phyloP scores from a whole-genome alignment of 2,888 invertebrate species.

The Noctua comes region DNA sequence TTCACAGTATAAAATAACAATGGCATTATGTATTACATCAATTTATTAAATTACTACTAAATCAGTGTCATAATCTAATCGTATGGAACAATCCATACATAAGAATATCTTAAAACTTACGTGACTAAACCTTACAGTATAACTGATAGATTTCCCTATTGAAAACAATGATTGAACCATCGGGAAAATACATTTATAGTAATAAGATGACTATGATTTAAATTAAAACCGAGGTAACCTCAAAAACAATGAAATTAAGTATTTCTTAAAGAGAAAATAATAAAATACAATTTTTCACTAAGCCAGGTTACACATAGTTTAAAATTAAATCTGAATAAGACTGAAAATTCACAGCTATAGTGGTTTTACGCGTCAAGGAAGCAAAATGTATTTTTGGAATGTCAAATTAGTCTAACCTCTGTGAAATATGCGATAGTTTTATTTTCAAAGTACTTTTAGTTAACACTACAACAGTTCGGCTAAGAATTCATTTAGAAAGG shows the following conservation, averaged over 20 bases:
- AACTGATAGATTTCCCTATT: slow-evolving; percentile 65
- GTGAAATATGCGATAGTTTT: slow-evolving; percentile 22
- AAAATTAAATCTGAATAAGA: slow-evolving; percentile 34
- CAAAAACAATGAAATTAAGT: slow-evolving; percentile 29
- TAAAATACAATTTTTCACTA: slow-evolving; percentile 22
- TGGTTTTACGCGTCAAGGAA: slow-evolving; percentile 16
- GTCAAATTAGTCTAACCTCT: slow-evolving; percentile 57
- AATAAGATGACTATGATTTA: slow-evolving; percentile 53
- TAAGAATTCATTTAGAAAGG: slow-evolving; percentile 25
- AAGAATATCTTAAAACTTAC: slow-evolving; percentile 75
- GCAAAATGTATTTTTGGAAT: slow-evolving; percentile 59
- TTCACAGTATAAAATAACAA: slow-evolving; percentile 49
- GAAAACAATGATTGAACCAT: slow-evolving; percentile 62
- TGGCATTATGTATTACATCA: slow-evolving; percentile 71
- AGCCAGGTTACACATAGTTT: slow-evolving; percentile 23
- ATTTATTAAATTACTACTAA: slow-evolving; percentile 80
- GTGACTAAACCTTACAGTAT: slow-evolving; percentile 73
- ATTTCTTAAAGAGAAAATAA: slow-evolving; percentile 15
- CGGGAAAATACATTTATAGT: slow-evolving; percentile 66
- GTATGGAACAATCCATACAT: slow-evolving; percentile 76
- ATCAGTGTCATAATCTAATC: slow-evolving; percentile 75
- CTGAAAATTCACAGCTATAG: slow-evolving; percentile 39
- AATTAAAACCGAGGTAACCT: slow-evolving; percentile 40
- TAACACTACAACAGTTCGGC: slow-evolving; percentile 15
- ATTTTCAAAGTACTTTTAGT: slow-evolving; percentile 26